These are phyloP conservation scores for Diogma glabrata DNA, from an alignment of 2,888 invertebrate genomes.

Conservation along the genomic window DNA sequence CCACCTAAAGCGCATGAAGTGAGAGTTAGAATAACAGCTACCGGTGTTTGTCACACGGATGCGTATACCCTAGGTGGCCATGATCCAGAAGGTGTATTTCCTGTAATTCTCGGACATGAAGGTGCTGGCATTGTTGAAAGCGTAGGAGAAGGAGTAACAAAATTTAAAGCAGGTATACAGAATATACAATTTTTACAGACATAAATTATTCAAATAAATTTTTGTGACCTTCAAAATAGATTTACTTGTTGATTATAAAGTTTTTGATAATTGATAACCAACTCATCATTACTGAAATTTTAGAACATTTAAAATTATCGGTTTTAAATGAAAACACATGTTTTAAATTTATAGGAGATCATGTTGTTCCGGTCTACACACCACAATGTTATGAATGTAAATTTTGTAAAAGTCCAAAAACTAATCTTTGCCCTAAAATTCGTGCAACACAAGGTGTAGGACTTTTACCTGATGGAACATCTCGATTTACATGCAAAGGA, in stretches of 20 bases:
- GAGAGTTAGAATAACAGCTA: constrained; percentile 64
- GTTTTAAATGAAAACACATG: not conserved
- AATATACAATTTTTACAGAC: constrained; percentile 89
- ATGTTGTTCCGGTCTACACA: constrained; percentile 93
- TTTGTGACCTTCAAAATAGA: too few species aligned
- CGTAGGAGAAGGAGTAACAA: constrained; percentile 82
- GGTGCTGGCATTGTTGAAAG: constrained; percentile 96
- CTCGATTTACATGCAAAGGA: constrained; percentile 45
- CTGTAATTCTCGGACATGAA: constrained; percentile 91
- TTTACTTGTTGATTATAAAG: too few species aligned
- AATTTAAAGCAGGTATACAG: constrained; percentile 63
- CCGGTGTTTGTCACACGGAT: constrained; percentile 86
- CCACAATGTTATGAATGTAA: constrained; percentile 96
- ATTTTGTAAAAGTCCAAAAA: constrained; percentile 90
- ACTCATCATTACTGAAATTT: not conserved
- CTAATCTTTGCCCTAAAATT: constrained; percentile 93
- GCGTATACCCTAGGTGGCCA: constrained; percentile 78
- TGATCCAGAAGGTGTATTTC: constrained; percentile 87
- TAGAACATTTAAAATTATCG: too few species aligned
- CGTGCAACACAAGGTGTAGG: constrained; percentile 77
- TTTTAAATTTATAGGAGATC: constrained; percentile 44
- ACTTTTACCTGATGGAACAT: constrained; percentile 84
- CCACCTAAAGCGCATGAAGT: constrained; percentile 92
- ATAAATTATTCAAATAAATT: constrained; percentile 93
- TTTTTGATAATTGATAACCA: constrained; percentile 57